A percentile compares a stretch with the other conserved stretches of the same genome.
Evolutionary conservation across 2,113 vertebrate genomes (phyloP).

Genomic region (Girardinichthys multiradiatus): DNA sequence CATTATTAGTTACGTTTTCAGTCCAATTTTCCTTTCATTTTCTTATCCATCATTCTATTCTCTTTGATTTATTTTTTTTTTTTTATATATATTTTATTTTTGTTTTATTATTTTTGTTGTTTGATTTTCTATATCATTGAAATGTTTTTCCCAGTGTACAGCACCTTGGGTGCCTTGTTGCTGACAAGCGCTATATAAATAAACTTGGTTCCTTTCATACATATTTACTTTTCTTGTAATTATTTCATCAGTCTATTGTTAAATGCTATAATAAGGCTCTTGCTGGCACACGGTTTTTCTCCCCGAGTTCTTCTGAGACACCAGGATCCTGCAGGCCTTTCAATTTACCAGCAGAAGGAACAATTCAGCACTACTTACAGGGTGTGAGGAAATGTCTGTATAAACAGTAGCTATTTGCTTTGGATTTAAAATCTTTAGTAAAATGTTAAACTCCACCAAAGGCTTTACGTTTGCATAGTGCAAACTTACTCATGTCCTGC

Average conservation of each 20-base stretch:
- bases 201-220: slow-evolving; percentile 31
- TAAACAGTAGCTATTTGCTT: not conserved
- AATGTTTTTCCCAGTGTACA: too few relatives aligned
- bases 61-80: too few relatives aligned
- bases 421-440: not conserved
- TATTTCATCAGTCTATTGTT: slow-evolving; percentile 6
- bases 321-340: too few relatives aligned
- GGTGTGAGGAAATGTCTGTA: not conserved
- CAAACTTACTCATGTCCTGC: not conserved
- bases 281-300: not conserved
- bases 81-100: too few relatives aligned
- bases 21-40: too few relatives aligned
- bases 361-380: too few relatives aligned
- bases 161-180: too few relatives aligned
- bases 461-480: not conserved
- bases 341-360: not conserved
- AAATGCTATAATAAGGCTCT: not conserved
- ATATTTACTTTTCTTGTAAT: slow-evolving; percentile 18
- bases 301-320: not conserved
- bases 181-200: too few relatives aligned
- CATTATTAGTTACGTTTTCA: too few relatives aligned
- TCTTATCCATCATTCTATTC: too few relatives aligned
- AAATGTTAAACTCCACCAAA: not conserved
- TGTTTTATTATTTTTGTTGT: too few relatives aligned
- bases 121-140: too few relatives aligned